Evolutionary conservation across 2,888 invertebrate genomes (phyloP), one percentile per base, ranked within the genome.

Genomic region (Sarcophaga rosellei): DNA sequence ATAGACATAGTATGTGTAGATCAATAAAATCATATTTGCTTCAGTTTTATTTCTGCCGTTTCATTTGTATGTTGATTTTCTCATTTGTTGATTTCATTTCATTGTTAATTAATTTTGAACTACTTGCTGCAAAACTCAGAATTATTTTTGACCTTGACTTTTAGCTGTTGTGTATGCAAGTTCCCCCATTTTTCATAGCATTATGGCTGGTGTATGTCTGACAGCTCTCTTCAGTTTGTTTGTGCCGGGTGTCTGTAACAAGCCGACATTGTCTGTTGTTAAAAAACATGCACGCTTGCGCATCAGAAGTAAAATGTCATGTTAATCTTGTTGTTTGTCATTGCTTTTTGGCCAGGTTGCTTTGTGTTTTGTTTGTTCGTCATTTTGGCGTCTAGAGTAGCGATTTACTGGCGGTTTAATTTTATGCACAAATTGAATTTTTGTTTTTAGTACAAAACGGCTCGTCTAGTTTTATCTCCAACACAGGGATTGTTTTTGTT

Each of bases 261-360:
- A 12, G 11, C 25, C 15, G 35, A 25, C n/a, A n/a, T 63, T 85
- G 85, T 85, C 82, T 66, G 75, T 79, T 82, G 70, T 75, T 75
- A 82, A 81, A 78, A 3, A 75, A 74, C 74, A 85, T 85, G 70
- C 69, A 74, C 78, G 78, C 81, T 72, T 85, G 85, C 82, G 78
- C 81, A 81, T 81, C 77, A 85, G 69, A 73, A 81, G 81, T 81
- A 77, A 85, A 15, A 81, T 78, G 81, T 85, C 81, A 81, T 77
- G 85, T 85, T 85, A 78, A 47, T 81, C 85, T 85, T 74, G 81
- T 47, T 47, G 15, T 47, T 47, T 3, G 77, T 74, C 77, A 77
- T 85, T 77, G 81, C 78, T 81, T 47, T 47, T 6, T 47, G 10
- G 15, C 47, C 47, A 47, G 10, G 15, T 4, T 35, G 1, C 1